A percentile compares a stretch with the other conserved stretches of the same genome.
phyloP scores from a whole-genome alignment of 2,113 vertebrate species.

The Terrapene triunguis region DNA sequence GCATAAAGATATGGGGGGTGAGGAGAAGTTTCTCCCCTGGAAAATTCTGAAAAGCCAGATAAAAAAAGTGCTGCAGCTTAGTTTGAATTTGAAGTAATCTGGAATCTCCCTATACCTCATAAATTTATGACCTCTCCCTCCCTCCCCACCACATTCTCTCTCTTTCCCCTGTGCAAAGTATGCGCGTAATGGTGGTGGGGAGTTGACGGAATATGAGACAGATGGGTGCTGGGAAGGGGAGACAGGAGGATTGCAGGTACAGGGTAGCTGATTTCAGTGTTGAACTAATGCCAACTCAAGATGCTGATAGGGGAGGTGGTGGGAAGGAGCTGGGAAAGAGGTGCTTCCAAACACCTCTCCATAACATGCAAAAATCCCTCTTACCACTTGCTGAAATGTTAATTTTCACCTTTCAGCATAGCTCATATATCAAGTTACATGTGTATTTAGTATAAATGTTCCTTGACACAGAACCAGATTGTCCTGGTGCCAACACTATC shows the following conservation, averaged over 20 bases:
- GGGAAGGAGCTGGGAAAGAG: not conserved
- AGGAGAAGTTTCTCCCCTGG: not conserved
- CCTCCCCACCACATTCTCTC: not conserved
- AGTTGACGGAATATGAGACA: not conserved
- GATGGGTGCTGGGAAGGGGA: not conserved
- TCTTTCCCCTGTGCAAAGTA: not conserved
- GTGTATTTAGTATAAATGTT: not conserved
- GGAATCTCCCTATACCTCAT: not conserved
- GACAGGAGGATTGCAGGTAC: not conserved
- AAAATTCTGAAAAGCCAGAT: not conserved
- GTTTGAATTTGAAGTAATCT: not conserved
- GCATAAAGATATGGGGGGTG: not conserved
- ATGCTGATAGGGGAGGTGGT: not conserved
- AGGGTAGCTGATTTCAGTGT: not conserved
- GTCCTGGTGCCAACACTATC: not conserved
- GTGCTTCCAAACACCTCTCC: not conserved
- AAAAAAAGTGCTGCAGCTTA: not conserved
- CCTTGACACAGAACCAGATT: not conserved
- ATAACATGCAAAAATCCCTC: not conserved
- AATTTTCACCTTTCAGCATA: not conserved
- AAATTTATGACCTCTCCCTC: not conserved
- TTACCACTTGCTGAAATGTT: not conserved
- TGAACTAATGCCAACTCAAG: not conserved
- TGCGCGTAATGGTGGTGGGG: not conserved
- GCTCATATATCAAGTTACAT: not conserved